Percentiles rank a stretch among this genome's conserved stretches.
These are phyloP conservation scores for Euborellia annulipes DNA, from an alignment of 1,140 invertebrate genomes.

Conservation along the genomic window DNA sequence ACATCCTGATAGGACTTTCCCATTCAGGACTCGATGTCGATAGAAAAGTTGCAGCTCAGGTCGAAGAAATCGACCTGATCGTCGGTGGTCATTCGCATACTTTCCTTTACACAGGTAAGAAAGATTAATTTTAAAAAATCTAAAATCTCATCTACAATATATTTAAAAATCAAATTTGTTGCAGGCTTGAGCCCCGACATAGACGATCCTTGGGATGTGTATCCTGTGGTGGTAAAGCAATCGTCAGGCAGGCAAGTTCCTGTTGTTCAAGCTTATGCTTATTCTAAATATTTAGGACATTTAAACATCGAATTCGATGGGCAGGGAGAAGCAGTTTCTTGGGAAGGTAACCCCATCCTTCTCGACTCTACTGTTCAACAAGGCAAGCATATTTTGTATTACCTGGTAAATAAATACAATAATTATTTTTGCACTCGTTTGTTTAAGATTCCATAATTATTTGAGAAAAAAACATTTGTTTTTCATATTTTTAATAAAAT, in stretches of 20 bases:
- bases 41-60: conserved; percentile 43
- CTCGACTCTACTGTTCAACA: conserved; percentile 41
- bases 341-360: conserved; percentile 58
- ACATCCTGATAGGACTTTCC: conserved; percentile 64
- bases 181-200: conserved; percentile 30
- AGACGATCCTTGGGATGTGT: conserved; percentile 37
- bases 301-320: conserved; percentile 54
- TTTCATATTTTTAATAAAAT: conserved; percentile 5
- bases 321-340: conserved; percentile 46
- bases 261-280: conserved; percentile 51
- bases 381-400: conserved; percentile 31
- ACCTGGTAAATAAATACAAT: too few relatives aligned
- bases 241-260: conserved; percentile 29
- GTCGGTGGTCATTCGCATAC: conserved; percentile 81
- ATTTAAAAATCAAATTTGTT: background rate
- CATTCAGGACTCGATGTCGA: conserved; percentile 60
- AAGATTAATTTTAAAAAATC: background rate
- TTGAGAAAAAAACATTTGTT: background rate
- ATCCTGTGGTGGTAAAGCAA: conserved; percentile 48
- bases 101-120: conserved; percentile 40
- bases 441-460: background rate
- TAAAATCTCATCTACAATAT: background rate
- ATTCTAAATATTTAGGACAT: conserved; percentile 58
- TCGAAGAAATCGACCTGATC: conserved; percentile 54
- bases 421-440: too few relatives aligned